Evolutionary conservation across 37 sponge, comb jelly and placozoan genomes (phyloP).

Genomic region (Diacarnus erythraeanus): DNA sequence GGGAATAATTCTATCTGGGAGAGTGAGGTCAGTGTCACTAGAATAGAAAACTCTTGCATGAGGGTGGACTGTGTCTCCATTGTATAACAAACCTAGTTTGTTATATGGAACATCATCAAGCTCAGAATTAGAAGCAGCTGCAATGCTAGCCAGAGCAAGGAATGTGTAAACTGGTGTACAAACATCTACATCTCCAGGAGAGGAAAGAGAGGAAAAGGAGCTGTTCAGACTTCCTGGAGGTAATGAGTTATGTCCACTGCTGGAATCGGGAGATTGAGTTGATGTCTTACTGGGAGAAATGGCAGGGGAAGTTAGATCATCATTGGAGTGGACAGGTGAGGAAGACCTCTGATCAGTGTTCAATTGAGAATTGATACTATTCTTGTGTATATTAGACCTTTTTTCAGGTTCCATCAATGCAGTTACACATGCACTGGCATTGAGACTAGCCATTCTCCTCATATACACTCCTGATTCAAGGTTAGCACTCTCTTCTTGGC

Average conservation of each 20-base stretch:
- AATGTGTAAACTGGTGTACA: neutral
- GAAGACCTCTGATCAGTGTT: neutral
- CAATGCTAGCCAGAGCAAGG: neutral
- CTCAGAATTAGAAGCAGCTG: neutral
- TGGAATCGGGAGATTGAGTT: neutral
- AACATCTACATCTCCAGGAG: neutral
- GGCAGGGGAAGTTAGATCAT: neutral
- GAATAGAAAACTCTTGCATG: conserved; percentile 1
- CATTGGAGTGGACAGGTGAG: neutral
- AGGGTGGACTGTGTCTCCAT: conserved; percentile 37
- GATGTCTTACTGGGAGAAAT: neutral
- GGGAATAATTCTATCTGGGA: conserved; percentile 32
- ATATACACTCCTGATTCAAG: neutral
- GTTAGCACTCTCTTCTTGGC: neutral
- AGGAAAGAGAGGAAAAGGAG: neutral
- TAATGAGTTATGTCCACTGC: neutral
- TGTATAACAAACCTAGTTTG: conserved; percentile 26
- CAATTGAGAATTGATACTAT: neutral
- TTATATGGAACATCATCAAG: conserved; percentile 14
- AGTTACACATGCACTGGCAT: conserved; percentile 55
- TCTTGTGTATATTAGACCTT: neutral
- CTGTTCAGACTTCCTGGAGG: neutral
- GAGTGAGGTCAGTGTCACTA: neutral
- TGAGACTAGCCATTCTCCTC: conserved; percentile 63
- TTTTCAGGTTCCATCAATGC: conserved; percentile 46